Evolutionary conservation across 2,888 invertebrate genomes (phyloP).

Genomic region (Sialis fuliginosa): DNA sequence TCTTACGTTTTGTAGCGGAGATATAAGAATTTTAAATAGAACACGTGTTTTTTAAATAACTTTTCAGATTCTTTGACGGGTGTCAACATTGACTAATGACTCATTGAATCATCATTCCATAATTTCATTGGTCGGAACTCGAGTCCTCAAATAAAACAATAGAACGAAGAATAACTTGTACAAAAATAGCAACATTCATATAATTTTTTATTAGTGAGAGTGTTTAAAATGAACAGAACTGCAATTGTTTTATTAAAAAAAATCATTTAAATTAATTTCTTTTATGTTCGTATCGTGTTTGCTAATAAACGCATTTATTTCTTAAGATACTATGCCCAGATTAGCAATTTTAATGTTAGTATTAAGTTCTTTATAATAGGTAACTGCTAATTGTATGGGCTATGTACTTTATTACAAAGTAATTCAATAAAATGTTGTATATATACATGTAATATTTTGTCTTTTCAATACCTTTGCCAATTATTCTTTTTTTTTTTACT

Average conservation of each 20-base stretch:
- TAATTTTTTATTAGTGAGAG: constrained; percentile 1
- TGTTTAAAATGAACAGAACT: constrained; percentile 1
- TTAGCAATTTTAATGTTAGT: constrained; percentile 13
- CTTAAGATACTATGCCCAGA: not conserved
- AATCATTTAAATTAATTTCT: constrained; percentile 1
- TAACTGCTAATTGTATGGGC: constrained; percentile 17
- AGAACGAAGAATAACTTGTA: not conserved
- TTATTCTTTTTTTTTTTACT: no score
- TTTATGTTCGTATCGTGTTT: not conserved
- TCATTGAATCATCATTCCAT: constrained; percentile 2
- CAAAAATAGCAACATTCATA: not conserved
- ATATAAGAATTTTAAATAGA: not conserved
- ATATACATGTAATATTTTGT: no score
- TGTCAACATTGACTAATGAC: not conserved
- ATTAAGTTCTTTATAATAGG: constrained; percentile 17
- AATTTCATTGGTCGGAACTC: not conserved
- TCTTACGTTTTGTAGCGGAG: no score
- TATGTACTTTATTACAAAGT: constrained; percentile 13
- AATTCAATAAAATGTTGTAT: no score
- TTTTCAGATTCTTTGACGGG: not conserved
- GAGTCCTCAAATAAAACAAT: not conserved
- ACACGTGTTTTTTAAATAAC: not conserved
- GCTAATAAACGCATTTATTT: not conserved
- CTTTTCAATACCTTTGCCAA: no score
- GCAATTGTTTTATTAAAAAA: constrained; percentile 1